Base-by-base conservation (phyloP, 2,797 vertebrate species). In the Glossophaga mutica region DNA sequence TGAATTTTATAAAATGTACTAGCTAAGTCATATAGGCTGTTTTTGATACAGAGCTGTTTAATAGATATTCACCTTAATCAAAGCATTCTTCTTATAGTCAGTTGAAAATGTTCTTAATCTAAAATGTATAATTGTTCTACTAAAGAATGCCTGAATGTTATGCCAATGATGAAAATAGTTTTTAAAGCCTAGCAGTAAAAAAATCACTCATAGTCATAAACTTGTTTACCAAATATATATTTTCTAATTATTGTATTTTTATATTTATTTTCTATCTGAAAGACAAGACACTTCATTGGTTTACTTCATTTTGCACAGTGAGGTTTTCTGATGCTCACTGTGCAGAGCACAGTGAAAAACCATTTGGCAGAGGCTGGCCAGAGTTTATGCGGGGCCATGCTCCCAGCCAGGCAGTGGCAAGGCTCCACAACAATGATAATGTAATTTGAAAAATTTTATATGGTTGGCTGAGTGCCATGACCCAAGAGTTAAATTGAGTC, bases 401-500 rank as follows among this genome's bases (percentile, higher is more conserved):
- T 29, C 57, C 68, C 21, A 65, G 29, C 32, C 14, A 77, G n/a
- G 24, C 11, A n/a, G 14, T 15, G 6, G n/a, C 34, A 32, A 42
- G 24, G 15, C 16, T 87, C 1, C 6, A 91, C 39, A 37, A 67
- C 15, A 57, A 18, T 5, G 5, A 2, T 62, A 92, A 93, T 12
- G 19, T 6, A 81, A 86, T 70, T 18, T 46, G 65, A 93, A 42
- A 29, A 10, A 7, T 79, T 95, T 84, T 89, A 88, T 39, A 52
- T 57, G 70, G 32, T 73, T 77, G 78, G 10, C 52, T 59, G 48
- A 93, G 44, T 22, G 86, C 48, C 8, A 46, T 87, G 83, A 81
- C 73, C 68, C 65, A 86, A 68, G 18, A 86, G 94, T 92, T 48
- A 91, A 86, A 89, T 0, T 92, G 74, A 93, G 82, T 91, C 50